Evolutionary conservation across 1,140 invertebrate genomes (phyloP).

Genomic region (Mycetomoellerius zeteki): DNA sequence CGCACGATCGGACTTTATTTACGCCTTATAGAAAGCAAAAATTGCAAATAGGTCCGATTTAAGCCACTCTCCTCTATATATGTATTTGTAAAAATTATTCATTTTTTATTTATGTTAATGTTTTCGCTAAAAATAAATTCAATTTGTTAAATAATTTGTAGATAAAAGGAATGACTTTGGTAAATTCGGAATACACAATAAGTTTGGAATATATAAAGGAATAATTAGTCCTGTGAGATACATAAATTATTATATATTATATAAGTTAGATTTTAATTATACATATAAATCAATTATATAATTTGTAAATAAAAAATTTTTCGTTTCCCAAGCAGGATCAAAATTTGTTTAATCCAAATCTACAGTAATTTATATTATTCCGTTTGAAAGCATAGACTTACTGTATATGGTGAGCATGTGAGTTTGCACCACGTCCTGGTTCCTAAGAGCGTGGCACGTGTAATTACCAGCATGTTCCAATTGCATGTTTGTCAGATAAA

Average conservation of each 20-base stretch:
- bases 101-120: not conserved
- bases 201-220: not conserved
- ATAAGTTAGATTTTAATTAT: not conserved
- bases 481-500: slow-evolving; percentile 92
- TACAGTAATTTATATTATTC: not conserved
- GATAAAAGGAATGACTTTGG: not conserved
- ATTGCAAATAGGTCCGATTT: no score
- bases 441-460: slow-evolving; percentile 92
- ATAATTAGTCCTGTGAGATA: not conserved
- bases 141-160: not conserved
- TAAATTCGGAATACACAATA: not conserved
- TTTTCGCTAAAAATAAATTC: not conserved
- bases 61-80: no score
- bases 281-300: slow-evolving; percentile 1
- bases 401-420: slow-evolving; percentile 93
- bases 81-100: not conserved
- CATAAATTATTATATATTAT: not conserved
- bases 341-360: not conserved
- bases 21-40: no score
- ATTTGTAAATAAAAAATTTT: not conserved
- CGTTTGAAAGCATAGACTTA: slow-evolving; percentile 85
- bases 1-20: no score
- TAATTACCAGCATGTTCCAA: slow-evolving; percentile 94
- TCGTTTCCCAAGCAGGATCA: not conserved
- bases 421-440: slow-evolving; percentile 92